A percentile compares a stretch with the other conserved stretches of the same genome.
These are phyloP conservation scores for Sycophila sp. DNA, from an alignment of 1,140 invertebrate species.

Conservation along the genomic window DNA sequence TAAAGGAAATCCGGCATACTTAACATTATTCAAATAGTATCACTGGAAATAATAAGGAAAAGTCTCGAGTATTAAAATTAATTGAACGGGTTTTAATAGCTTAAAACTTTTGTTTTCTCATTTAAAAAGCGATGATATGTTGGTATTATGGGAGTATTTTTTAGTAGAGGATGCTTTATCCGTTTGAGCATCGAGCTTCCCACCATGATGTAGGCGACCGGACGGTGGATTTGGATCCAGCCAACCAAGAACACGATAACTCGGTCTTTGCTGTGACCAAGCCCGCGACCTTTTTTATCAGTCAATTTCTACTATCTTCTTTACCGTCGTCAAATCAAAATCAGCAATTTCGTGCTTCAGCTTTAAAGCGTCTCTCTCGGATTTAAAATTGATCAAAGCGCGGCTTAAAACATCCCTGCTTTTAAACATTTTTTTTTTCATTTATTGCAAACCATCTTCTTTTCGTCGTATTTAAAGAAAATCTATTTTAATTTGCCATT, in stretches of 20 bases:
- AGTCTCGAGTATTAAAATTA: no score
- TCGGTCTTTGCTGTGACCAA: background rate
- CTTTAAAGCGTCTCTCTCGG: background rate
- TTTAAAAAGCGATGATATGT: no score
- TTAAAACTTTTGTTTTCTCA: no score
- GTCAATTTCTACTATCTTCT: constrained; percentile 34
- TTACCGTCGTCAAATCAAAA: constrained; percentile 27
- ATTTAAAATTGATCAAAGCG: constrained; percentile 1
- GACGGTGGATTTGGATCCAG: constrained; percentile 37
- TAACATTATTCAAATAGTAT: no score
- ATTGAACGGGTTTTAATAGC: no score
- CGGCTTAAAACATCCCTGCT: no score
- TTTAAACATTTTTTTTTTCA: no score
- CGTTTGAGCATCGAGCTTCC: constrained; percentile 29
- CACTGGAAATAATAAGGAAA: no score
- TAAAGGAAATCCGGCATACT: no score
- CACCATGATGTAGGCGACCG: constrained; percentile 35
- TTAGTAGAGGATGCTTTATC: constrained; percentile 29
- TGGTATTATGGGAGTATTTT: constrained; percentile 18
- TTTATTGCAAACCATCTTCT: no score
- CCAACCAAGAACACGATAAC: constrained; percentile 41
- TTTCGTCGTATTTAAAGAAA: no score
- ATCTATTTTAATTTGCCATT: no score
- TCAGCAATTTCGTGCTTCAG: constrained; percentile 27
- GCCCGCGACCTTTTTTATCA: constrained; percentile 38